Percentiles rank a stretch among this genome's conserved stretches.
phyloP scores from a whole-genome alignment of 2,113 vertebrate species.

The Nerophis lumbriciformis region DNA sequence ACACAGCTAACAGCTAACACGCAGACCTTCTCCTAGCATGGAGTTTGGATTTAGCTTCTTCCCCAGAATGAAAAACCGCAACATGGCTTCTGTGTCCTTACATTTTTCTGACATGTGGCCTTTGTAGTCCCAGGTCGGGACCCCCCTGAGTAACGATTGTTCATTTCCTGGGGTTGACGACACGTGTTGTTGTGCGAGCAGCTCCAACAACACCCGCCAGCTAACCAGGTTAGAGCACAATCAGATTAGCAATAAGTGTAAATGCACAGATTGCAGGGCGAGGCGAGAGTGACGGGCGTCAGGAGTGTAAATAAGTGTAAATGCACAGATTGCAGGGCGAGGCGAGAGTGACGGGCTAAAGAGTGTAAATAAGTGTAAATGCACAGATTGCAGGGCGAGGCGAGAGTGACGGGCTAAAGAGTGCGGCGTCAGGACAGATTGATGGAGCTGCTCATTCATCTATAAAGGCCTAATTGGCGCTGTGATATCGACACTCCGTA shows the following conservation, averaged over 20 bases:
- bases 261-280: constrained; percentile 78
- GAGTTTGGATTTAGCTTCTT: no score
- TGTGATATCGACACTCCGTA: constrained; percentile 80
- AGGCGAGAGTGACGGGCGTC: constrained; percentile 78
- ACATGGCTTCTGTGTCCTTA: no score
- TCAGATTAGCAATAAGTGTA: constrained; percentile 86
- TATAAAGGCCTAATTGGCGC: constrained; percentile 84
- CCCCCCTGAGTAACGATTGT: no score
- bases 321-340: constrained; percentile 78
- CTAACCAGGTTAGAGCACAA: constrained; percentile 80
- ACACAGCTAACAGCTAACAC: no score
- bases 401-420: constrained; percentile 79
- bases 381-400: constrained; percentile 78
- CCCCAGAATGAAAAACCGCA: no score
- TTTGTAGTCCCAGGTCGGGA: no score
- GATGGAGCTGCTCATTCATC: constrained; percentile 84
- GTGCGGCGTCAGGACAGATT: constrained; percentile 73
- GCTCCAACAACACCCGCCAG: constrained; percentile 14
- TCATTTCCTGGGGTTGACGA: neutral
- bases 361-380: constrained; percentile 78
- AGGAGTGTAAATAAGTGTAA: constrained; percentile 77
- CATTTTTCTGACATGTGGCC: no score
- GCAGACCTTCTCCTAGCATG: no score
- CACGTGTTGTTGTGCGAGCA: neutral
- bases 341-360: constrained; percentile 80